phyloP scores from a whole-genome alignment of 2,113 vertebrate genomes.

The Furnarius figulus region DNA sequence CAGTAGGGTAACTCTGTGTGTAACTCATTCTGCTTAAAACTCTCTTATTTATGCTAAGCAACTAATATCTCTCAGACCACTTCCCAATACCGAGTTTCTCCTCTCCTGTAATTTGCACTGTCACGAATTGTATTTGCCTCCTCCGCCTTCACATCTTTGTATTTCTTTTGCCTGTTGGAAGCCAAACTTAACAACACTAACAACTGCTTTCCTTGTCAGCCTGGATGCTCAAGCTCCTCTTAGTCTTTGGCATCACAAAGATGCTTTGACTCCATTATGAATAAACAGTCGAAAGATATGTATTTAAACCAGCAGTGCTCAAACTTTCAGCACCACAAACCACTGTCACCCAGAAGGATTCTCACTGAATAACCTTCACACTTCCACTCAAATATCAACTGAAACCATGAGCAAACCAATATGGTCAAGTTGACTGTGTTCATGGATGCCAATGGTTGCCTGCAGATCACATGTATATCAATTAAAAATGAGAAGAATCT shows the following conservation, averaged over 20 bases:
- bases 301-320: background rate
- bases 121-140: background rate
- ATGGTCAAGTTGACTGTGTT: background rate
- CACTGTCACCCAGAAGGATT: background rate
- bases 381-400: background rate
- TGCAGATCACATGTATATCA: background rate
- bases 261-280: background rate
- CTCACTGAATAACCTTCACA: background rate
- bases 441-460: background rate
- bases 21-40: background rate
- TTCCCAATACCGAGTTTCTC: background rate
- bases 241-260: background rate
- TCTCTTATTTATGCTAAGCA: background rate
- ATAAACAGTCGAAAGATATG: background rate
- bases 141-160: background rate
- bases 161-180: background rate
- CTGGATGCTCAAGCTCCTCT: background rate
- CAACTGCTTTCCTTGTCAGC: background rate
- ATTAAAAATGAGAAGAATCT: background rate
- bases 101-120: background rate
- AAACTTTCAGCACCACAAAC: background rate
- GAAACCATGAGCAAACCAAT: background rate
- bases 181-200: background rate
- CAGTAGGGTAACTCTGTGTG: rapidly evolving
- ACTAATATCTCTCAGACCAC: background rate